Conservation (phyloP, 2,888 invertebrate species). For the Eucriotettix oculatus region DNA sequence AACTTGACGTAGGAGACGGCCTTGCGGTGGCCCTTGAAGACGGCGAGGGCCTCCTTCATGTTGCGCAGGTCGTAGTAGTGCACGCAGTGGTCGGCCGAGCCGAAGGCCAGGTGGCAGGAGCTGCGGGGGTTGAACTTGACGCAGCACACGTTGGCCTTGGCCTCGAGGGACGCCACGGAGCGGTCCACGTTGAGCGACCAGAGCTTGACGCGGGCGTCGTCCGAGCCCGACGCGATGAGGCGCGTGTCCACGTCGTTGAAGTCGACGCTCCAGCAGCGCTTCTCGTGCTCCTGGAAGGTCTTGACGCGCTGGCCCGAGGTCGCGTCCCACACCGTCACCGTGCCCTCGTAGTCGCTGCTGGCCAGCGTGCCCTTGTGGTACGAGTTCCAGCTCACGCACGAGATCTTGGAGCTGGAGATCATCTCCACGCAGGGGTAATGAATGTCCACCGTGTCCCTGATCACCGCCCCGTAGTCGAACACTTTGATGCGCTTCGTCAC, state of each 20-base stretch:
- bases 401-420: slow-evolving; percentile 82
- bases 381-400: slow-evolving; percentile 87
- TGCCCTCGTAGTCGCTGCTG: slow-evolving; percentile 88
- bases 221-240: slow-evolving; percentile 79
- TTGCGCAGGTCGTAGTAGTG: slow-evolving; percentile 88
- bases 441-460: slow-evolving; percentile 72
- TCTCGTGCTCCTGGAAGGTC: slow-evolving; percentile 79
- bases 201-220: slow-evolving; percentile 82
- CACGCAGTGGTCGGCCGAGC: slow-evolving; percentile 93
- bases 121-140: slow-evolving; percentile 78
- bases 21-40: slow-evolving; percentile 80
- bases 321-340: slow-evolving; percentile 86
- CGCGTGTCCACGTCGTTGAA: slow-evolving; percentile 84
- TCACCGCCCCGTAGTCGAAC: slow-evolving; percentile 74
- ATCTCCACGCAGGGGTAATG: slow-evolving; percentile 88
- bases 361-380: slow-evolving; percentile 78
- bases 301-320: slow-evolving; percentile 55
- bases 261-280: slow-evolving; percentile 90
- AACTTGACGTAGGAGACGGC: slow-evolving; percentile 92
- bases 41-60: slow-evolving; percentile 59
- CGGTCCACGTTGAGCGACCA: slow-evolving; percentile 81
- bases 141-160: slow-evolving; percentile 89
- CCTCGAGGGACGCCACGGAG: slow-evolving; percentile 75
- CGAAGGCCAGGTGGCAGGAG: slow-evolving; percentile 79
- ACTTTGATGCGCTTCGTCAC: slow-evolving; percentile 89